Evolutionary conservation across 2,888 invertebrate species (phyloP), one percentile per base, ranked within the genome.

Genomic region (Lamproptera curius): DNA sequence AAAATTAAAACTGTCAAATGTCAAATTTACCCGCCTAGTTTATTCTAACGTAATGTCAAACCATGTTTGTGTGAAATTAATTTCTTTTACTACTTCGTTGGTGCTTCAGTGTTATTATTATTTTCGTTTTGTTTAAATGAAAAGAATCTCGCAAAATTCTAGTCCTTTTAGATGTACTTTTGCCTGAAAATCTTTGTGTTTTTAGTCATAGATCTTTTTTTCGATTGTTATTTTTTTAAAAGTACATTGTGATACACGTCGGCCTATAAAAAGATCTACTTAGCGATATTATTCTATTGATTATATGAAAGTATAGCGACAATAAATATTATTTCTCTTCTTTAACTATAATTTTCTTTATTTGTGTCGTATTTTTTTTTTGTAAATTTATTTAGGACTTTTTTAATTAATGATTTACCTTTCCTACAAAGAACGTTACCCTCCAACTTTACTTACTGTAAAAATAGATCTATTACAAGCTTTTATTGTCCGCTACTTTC

Each of bases 201-300:
- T 23, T 38, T 28, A 8, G 28, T 10, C 28, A 9, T 2, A 28
- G 9, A 28, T 10, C 2, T 28, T 28, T 28, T 28, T 28, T 39
- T 31, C n/a, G n/a, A n/a, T 37, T 44, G 14, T 10, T 11, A 2
- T 38, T 16, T 38, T 31, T 17, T 16, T 38, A 34, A 38, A 38
- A 1, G 3, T n/a, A 23, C 23, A 33, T 11, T 23, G 40, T 23
- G 35, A 35, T 46, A 46, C 14, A n/a, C 15, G 10, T 33, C 26
- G 46, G 46, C 46, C 46, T 46, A 46, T 35, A 11, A 23, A 5
- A 23, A 23, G 33, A 39, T 31, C 38, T 45, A 39, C 34, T 16
- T 46, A 40, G 26, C 20, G 8, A 26, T 35, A 46, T 40, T 26
- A 11, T 26, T 5, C 20, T 1, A 26, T 20, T 34, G 42, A 33